These are phyloP conservation scores for Erannis defoliaria DNA, from an alignment of 2,888 invertebrate genomes.

Conservation along the genomic window DNA sequence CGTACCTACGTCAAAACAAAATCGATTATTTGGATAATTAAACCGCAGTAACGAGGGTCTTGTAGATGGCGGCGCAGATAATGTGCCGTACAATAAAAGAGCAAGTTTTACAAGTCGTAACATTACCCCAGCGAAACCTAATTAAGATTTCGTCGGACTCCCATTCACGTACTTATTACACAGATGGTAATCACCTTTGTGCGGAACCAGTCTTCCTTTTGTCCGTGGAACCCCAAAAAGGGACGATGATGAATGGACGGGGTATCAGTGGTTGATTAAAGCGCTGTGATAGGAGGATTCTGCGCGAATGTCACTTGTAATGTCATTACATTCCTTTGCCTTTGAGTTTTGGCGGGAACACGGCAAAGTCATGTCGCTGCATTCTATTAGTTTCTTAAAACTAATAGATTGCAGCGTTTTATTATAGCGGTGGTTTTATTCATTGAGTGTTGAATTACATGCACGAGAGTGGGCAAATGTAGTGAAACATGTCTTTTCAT, in stretches of 20 bases:
- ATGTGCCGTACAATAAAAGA: slow-evolving; percentile 52
- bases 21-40: slow-evolving; percentile 47
- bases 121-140: slow-evolving; percentile 52
- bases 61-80: slow-evolving; percentile 42
- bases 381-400: too few species aligned
- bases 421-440: too few species aligned
- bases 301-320: slow-evolving; percentile 22
- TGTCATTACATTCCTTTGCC: slow-evolving; percentile 12
- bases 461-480: too few species aligned
- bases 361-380: too few species aligned
- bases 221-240: slow-evolving; percentile 57
- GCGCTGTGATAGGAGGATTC: slow-evolving; percentile 27
- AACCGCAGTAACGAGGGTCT: slow-evolving; percentile 44
- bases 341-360: neutral
- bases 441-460: too few species aligned
- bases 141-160: slow-evolving; percentile 62
- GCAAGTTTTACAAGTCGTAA: slow-evolving; percentile 54
- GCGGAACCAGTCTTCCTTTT: slow-evolving; percentile 58
- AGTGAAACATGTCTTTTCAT: too few species aligned
- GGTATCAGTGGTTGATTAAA: slow-evolving; percentile 56
- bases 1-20: slow-evolving; percentile 34
- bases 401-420: too few species aligned
- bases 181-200: slow-evolving; percentile 65
- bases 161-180: slow-evolving; percentile 66
- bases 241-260: slow-evolving; percentile 59